Conservation (phyloP, 2,113 vertebrate species). For the Dromiciops gliroides region DNA sequence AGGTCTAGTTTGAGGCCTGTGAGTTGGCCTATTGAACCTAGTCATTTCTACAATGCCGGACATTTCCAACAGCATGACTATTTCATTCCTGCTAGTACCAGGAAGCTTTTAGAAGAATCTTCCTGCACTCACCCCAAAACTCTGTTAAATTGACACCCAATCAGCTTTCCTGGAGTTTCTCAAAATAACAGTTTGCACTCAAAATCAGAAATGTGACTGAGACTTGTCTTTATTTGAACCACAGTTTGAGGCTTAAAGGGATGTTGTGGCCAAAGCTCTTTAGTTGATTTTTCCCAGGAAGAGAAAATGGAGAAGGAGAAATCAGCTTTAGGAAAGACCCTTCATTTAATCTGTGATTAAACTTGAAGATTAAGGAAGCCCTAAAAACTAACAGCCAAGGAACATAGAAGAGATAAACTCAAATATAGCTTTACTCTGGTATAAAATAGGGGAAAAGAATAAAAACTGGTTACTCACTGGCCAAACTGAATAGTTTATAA, state of each 20-base stretch:
- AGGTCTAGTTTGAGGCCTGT: background rate
- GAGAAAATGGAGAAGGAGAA: background rate
- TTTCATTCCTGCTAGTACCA: background rate
- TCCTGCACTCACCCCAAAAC: background rate
- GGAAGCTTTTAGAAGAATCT: background rate
- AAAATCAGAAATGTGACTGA: conserved; percentile 28
- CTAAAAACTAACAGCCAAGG: background rate
- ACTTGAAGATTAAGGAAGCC: conserved; percentile 21
- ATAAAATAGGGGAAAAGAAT: background rate
- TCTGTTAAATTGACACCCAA: background rate
- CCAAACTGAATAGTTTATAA: background rate
- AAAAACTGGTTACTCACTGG: background rate
- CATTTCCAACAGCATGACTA: background rate
- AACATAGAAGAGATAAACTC: background rate
- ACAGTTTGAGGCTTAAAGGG: background rate
- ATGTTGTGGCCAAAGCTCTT: background rate
- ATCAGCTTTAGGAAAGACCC: background rate
- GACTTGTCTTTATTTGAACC: background rate
- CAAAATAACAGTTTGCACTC: background rate
- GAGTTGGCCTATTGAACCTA: background rate
- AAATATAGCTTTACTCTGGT: background rate
- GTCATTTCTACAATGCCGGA: background rate
- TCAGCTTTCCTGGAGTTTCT: conserved; percentile 17
- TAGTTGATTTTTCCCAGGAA: background rate
- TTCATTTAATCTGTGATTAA: conserved; percentile 10